These are phyloP conservation scores for Pholis gunnellus DNA, from an alignment of 2,113 vertebrate genomes.

Conservation along the genomic window DNA sequence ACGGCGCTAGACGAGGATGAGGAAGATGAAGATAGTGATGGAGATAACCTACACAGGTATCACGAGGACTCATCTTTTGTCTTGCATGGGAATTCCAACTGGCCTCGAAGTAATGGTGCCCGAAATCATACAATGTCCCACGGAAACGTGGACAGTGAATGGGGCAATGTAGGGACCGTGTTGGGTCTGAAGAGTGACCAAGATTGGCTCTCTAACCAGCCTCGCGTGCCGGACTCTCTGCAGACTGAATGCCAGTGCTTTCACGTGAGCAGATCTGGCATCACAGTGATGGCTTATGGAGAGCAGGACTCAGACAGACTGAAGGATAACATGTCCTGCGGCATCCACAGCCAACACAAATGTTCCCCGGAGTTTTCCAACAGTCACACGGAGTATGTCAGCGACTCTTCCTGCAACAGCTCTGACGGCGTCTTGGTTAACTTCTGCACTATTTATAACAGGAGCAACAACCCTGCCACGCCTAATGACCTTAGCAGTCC, in stretches of 20 bases:
- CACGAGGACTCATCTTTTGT: slow-evolving; percentile 88
- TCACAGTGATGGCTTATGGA: slow-evolving; percentile 77
- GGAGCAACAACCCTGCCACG: slow-evolving; percentile 87
- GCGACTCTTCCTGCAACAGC: slow-evolving; percentile 95
- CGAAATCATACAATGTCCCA: slow-evolving; percentile 12
- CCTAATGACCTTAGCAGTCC: slow-evolving; percentile 90
- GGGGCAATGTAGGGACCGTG: slow-evolving; percentile 73
- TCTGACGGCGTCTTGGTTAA: slow-evolving; percentile 95
- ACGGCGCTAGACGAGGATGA: slow-evolving; percentile 83
- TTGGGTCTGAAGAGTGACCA: slow-evolving; percentile 80
- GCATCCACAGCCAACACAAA: slow-evolving; percentile 81
- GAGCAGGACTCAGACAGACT: slow-evolving; percentile 84
- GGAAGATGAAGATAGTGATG: slow-evolving; percentile 81
- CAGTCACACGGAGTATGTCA: slow-evolving; percentile 87
- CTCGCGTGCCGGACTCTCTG: slow-evolving; percentile 74
- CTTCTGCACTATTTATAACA: slow-evolving; percentile 94
- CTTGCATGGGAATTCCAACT: slow-evolving; percentile 85
- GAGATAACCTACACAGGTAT: slow-evolving; percentile 81
- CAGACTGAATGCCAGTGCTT: slow-evolving; percentile 78
- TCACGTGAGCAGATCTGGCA: slow-evolving; percentile 75
- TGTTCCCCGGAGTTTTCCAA: slow-evolving; percentile 85
- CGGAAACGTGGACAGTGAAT: slow-evolving; percentile 46
- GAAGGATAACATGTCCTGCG: slow-evolving; percentile 78
- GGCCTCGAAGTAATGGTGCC: slow-evolving; percentile 69
- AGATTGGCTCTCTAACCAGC: slow-evolving; percentile 64